Evolutionary conservation across 2,113 vertebrate species (phyloP), one percentile per base, ranked within the genome.

Genomic region (Rhinolophus sinicus): DNA sequence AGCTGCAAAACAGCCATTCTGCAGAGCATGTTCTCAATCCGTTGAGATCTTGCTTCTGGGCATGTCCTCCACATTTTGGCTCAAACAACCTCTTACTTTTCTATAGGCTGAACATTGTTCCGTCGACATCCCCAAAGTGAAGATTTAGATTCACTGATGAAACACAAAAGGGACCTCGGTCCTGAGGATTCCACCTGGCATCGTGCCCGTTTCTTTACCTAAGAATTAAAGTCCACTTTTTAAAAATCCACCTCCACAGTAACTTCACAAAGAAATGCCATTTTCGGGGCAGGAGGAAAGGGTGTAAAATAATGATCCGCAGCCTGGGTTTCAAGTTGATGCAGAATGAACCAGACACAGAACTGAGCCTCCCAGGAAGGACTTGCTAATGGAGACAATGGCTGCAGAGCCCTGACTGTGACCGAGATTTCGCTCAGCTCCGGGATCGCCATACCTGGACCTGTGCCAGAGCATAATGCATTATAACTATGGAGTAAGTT

Each of bases 401-500:
- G 47, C 69, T 22, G 9, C 54, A 72, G 30, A 77, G 16, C 82
- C 92, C 94, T 80, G 77, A n/a, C 81, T 38, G 56, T 38, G 30
- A 65, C 85, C 30, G n/a, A 52, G 90, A 82, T 88, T 87, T 87
- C 73, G 22, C 58, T 50, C 54, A 56, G 67, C 58, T 87, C 44
- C 67, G 8, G 10, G 90, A 90, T 67, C 80, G 81, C 22, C 75
- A 93, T 30, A 64, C 16, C 84, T 97, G 95, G 96, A 81, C 67
- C 93, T 8, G 4, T n/a, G 96, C 97, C 98, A 97, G n/a, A 62
- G n/a, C 62, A 72, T 78, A 54, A 44, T 96, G 82, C 95, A 84
- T 97, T 94, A 95, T 94, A 96, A 97, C 96, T 85, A 54, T 24
- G 94, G n/a, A 69, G 94, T 33, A 96, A 95, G 86, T 98, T 95